A percentile compares a stretch with the other conserved stretches of the same genome.
Evolutionary conservation across 2,113 vertebrate species (phyloP).

Genomic region (Oryzias curvinotus): DNA sequence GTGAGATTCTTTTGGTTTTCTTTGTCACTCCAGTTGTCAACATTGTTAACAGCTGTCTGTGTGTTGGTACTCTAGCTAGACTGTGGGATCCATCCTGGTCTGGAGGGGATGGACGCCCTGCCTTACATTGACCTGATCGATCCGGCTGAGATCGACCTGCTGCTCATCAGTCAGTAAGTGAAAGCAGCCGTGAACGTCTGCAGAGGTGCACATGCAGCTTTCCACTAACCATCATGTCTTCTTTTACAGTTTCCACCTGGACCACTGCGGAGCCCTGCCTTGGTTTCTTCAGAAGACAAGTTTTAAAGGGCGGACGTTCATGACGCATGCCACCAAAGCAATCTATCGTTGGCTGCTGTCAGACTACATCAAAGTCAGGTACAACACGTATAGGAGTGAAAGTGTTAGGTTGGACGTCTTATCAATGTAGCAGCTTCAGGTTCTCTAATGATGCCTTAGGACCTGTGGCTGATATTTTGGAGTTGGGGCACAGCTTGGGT

Average conservation of each 20-base stretch:
- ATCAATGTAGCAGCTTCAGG: too few relatives aligned
- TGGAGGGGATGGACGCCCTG: constrained; percentile 98
- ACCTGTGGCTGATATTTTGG: too few relatives aligned
- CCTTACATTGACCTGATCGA: constrained; percentile 98
- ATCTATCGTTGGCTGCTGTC: constrained; percentile 98
- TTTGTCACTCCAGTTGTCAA: not conserved
- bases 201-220: too few relatives aligned
- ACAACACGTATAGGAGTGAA: not conserved
- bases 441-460: too few relatives aligned
- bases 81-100: constrained; percentile 96
- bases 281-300: constrained; percentile 99
- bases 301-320: constrained; percentile 97
- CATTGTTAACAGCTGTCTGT: not conserved
- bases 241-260: constrained; percentile 88
- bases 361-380: constrained; percentile 99
- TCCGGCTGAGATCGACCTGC: constrained; percentile 96
- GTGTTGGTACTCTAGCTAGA: constrained; percentile 81
- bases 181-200: not conserved
- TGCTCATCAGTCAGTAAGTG: constrained; percentile 97
- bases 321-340: constrained; percentile 98
- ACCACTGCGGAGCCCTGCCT: constrained; percentile 96
- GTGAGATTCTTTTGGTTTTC: constrained; percentile 62
- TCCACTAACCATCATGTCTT: not conserved
- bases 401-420: not conserved
- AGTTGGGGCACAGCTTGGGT: too few relatives aligned